A percentile compares a stretch with the other conserved stretches of the same genome.
phyloP scores from a whole-genome alignment of 2,888 invertebrate genomes.

The Dolichopus griseipennis region DNA sequence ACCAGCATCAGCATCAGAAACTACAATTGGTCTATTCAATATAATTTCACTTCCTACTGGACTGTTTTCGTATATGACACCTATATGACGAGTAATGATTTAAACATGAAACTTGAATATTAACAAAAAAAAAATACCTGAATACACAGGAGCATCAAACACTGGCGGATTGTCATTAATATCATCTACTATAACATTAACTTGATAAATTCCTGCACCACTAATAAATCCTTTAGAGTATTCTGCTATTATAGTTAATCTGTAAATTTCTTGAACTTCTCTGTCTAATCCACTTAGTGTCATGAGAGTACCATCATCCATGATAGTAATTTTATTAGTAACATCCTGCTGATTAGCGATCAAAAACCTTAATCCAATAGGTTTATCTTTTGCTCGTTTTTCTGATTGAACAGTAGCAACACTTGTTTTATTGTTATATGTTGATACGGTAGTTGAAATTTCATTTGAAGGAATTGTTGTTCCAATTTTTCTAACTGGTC shows the following conservation, averaged over 20 bases:
- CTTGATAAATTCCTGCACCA: constrained; percentile 69
- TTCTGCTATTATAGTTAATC: constrained; percentile 72
- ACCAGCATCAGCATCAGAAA: constrained; percentile 63
- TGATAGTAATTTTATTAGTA: constrained; percentile 67
- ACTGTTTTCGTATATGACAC: constrained; percentile 70
- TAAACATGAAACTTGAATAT: too few relatives aligned
- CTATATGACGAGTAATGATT: constrained; percentile 30
- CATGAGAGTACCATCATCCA: constrained; percentile 69
- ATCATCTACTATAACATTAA: constrained; percentile 70
- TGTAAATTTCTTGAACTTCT: constrained; percentile 62
- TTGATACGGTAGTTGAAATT: neutral
- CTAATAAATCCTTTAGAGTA: constrained; percentile 60
- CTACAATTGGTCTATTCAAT: constrained; percentile 58
- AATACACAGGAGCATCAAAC: constrained; percentile 62
- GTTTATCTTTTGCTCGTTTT: constrained; percentile 31
- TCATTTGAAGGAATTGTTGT: neutral
- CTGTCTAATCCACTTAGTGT: constrained; percentile 68
- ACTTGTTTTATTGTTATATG: neutral
- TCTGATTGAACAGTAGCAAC: neutral
- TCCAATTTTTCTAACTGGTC: neutral
- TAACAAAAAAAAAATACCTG: constrained; percentile 30
- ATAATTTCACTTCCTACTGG: constrained; percentile 59
- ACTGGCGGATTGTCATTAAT: constrained; percentile 80
- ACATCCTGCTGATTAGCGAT: constrained; percentile 79
- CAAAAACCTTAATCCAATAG: constrained; percentile 55